Conservation (phyloP, 2,888 invertebrate species). For the Cryptus armator region DNA sequence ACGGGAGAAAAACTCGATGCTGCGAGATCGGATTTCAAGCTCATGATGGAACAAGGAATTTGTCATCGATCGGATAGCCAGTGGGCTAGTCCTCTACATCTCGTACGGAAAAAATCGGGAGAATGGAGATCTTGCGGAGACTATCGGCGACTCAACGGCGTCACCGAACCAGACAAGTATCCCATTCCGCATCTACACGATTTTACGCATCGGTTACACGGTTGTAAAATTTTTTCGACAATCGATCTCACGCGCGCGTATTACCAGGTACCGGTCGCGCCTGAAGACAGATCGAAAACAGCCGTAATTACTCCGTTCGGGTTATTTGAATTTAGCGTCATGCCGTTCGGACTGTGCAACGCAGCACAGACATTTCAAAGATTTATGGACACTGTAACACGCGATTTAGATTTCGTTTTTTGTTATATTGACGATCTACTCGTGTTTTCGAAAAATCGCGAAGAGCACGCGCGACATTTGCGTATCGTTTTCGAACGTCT, state of each 20-base stretch:
- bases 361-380: constrained; percentile 78
- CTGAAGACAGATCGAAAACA: constrained; percentile 72
- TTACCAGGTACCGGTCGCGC: constrained; percentile 72
- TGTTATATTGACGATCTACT: background rate
- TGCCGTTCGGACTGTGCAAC: constrained; percentile 82
- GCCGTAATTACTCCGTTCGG: constrained; percentile 75
- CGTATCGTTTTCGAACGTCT: constrained; percentile 62
- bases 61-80: constrained; percentile 72
- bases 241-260: constrained; percentile 70
- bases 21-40: constrained; percentile 70
- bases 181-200: constrained; percentile 76
- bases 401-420: background rate
- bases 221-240: constrained; percentile 62
- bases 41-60: constrained; percentile 71
- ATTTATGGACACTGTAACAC: constrained; percentile 22
- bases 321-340: constrained; percentile 74
- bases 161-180: constrained; percentile 74
- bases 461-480: constrained; percentile 70
- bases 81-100: too few relatives aligned
- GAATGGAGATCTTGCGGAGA: constrained; percentile 75
- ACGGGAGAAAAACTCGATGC: constrained; percentile 66
- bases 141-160: constrained; percentile 73
- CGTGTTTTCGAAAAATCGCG: constrained; percentile 52
- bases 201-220: constrained; percentile 64
- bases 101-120: constrained; percentile 68